phyloP scores from a whole-genome alignment of 2,888 invertebrate genomes.

The Dryobota labecula region DNA sequence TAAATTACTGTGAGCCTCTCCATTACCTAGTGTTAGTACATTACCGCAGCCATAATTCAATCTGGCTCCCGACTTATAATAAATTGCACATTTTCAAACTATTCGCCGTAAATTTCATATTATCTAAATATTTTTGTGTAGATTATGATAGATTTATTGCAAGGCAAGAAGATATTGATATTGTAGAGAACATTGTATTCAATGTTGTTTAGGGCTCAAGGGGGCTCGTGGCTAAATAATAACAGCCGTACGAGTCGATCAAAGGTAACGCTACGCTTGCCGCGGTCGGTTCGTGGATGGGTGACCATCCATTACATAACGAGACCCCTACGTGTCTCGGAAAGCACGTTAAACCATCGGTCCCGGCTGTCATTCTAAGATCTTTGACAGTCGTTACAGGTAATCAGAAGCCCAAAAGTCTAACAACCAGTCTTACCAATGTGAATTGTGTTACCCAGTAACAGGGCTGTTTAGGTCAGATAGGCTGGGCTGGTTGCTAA shows the following conservation, averaged over 20 bases:
- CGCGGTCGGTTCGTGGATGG: too few relatives aligned
- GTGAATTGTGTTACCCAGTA: not conserved
- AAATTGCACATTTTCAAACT: slow-evolving; percentile 37
- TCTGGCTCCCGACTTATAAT: slow-evolving; percentile 31
- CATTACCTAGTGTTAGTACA: slow-evolving; percentile 44
- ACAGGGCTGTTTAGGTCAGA: not conserved
- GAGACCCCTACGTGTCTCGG: too few relatives aligned
- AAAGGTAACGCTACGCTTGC: not conserved
- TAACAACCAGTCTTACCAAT: not conserved
- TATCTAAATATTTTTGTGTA: not conserved
- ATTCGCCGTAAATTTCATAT: slow-evolving; percentile 3
- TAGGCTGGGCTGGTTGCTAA: too few relatives aligned
- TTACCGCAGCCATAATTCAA: slow-evolving; percentile 56
- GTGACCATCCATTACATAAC: too few relatives aligned
- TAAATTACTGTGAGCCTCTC: slow-evolving; percentile 42
- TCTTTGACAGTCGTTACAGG: too few relatives aligned
- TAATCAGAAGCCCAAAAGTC: not conserved
- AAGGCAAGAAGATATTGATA: not conserved
- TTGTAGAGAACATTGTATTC: not conserved
- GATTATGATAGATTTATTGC: slow-evolving; percentile 4
- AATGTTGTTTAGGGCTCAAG: not conserved
- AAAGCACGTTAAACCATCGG: too few relatives aligned
- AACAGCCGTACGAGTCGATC: not conserved
- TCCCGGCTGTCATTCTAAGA: too few relatives aligned
- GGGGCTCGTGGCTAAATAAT: not conserved